phyloP scores from a whole-genome alignment of 2,113 vertebrate species.

The Cyprinodon variegatus region DNA sequence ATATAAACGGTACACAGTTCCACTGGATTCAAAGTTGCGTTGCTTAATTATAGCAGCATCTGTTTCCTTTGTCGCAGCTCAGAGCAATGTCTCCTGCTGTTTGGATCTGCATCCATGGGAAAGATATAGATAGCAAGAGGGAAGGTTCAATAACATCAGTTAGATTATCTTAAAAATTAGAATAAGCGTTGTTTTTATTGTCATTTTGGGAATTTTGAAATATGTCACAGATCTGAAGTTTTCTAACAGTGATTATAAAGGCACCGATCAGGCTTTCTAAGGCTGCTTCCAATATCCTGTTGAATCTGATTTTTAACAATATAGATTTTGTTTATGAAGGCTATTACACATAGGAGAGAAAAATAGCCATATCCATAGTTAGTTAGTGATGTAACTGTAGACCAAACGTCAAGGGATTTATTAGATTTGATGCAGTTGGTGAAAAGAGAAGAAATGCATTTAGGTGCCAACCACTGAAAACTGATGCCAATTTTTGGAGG shows the following conservation, averaged over 20 bases:
- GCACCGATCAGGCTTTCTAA: neutral
- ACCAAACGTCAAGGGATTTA: neutral
- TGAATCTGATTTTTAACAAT: too few relatives aligned
- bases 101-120: neutral
- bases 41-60: slow-evolving; percentile 29
- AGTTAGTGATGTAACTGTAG: neutral
- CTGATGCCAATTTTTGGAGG: neutral
- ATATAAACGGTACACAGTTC: slow-evolving; percentile 26
- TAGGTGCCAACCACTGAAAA: neutral
- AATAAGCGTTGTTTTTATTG: neutral
- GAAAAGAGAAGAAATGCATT: neutral
- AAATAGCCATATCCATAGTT: too few relatives aligned
- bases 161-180: neutral
- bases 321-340: too few relatives aligned
- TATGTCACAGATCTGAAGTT: neutral
- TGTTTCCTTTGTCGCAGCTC: slow-evolving; percentile 25
- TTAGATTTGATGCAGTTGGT: too few relatives aligned
- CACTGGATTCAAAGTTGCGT: slow-evolving; percentile 26
- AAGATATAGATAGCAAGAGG: neutral
- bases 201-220: neutral
- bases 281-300: neutral
- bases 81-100: slow-evolving; percentile 14
- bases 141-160: neutral
- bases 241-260: neutral
- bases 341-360: too few relatives aligned